Evolutionary conservation across 2,113 vertebrate species (phyloP).

Genomic region (Podiceps cristatus): DNA sequence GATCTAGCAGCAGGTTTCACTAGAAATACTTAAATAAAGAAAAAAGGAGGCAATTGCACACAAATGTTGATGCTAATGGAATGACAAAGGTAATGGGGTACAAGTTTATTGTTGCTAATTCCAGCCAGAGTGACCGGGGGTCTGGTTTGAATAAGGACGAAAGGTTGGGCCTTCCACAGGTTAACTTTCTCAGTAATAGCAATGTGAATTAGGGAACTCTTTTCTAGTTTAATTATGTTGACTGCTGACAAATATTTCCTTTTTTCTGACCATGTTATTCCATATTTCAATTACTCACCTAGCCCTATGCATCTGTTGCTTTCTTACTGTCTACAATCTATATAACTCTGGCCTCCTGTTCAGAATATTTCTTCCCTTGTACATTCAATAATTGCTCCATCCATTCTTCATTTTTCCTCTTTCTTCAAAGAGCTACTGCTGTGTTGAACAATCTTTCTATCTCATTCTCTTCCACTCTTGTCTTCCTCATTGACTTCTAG

Average conservation of each 20-base stretch:
- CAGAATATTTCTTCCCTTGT: not conserved
- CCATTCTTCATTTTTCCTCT: not conserved
- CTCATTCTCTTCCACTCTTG: not conserved
- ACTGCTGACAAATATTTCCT: not conserved
- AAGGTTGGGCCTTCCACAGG: not conserved
- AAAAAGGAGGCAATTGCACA: not conserved
- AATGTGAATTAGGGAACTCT: not conserved
- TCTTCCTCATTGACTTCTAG: not conserved
- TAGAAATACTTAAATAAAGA: not conserved
- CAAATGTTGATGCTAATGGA: not conserved
- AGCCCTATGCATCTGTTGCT: not conserved
- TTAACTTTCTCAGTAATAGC: not conserved
- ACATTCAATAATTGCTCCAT: not conserved
- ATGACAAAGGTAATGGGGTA: not conserved
- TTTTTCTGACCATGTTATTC: not conserved
- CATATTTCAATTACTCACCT: not conserved
- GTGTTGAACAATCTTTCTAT: not conserved
- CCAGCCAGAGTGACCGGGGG: not conserved
- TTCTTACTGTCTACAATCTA: not conserved
- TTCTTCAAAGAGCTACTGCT: not conserved
- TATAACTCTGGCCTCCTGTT: not conserved
- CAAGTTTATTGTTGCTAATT: not conserved
- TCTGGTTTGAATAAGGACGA: not conserved
- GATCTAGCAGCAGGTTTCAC: not conserved
- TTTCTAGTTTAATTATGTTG: not conserved